A percentile compares a stretch with the other conserved stretches of the same genome.
Conservation (phyloP, 1,140 invertebrate genomes). For the Sitobion miscanthi region DNA sequence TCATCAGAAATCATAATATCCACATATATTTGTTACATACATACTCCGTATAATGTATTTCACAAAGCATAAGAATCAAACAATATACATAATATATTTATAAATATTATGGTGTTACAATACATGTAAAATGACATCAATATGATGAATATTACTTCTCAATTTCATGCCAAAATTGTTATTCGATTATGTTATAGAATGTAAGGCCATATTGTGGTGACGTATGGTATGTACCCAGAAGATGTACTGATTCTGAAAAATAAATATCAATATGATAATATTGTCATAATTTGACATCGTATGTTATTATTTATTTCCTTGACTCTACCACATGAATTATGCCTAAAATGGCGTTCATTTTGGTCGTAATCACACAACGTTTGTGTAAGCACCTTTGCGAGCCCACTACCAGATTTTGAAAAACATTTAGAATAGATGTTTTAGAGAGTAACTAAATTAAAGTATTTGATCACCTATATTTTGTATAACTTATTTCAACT, state of each 20-base stretch:
- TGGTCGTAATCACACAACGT: too few species aligned
- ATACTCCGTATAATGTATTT: too few species aligned
- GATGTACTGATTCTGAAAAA: neutral
- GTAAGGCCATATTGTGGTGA: too few species aligned
- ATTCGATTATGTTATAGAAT: too few species aligned
- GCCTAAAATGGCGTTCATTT: too few species aligned
- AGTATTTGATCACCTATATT: neutral
- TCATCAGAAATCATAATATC: neutral
- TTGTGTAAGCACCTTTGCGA: too few species aligned
- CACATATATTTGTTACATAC: neutral
- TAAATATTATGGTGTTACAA: too few species aligned
- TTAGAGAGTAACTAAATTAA: neutral
- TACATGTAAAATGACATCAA: neutral
- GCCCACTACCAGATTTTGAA: too few species aligned
- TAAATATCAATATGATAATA: neutral
- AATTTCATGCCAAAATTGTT: neutral
- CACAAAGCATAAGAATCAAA: too few species aligned
- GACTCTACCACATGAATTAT: too few species aligned
- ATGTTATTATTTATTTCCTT: neutral
- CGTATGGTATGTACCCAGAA: too few species aligned
- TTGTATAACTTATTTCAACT: neutral
- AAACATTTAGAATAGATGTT: neutral
- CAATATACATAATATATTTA: too few species aligned
- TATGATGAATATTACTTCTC: neutral
- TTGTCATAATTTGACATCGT: neutral